Conservation (phyloP, 2,113 vertebrate species). For the Petromus typicus region DNA sequence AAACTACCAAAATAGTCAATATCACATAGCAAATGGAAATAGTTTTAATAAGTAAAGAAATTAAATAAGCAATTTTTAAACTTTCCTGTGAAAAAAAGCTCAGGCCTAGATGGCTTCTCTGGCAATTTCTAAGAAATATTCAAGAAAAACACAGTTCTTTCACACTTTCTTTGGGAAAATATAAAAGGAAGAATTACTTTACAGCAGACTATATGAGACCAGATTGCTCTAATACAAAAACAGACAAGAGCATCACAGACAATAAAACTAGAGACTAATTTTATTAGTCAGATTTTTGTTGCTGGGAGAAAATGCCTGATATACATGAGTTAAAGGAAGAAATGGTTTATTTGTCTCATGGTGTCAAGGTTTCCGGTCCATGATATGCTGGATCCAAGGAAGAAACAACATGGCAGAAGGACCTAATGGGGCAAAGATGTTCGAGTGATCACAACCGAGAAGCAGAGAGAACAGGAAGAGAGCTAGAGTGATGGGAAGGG, state of each 20-base stretch:
- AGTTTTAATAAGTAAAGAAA: background rate
- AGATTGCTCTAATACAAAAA: background rate
- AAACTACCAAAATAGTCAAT: background rate
- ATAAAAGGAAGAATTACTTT: background rate
- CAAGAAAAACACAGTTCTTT: background rate
- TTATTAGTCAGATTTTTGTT: background rate
- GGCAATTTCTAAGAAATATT: background rate
- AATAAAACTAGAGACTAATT: background rate
- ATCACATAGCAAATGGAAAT: background rate
- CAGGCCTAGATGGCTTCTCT: background rate
- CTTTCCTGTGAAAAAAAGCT: background rate
- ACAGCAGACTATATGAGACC: background rate
- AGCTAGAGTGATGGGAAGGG: background rate
- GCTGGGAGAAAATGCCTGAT: background rate
- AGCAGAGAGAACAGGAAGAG: background rate
- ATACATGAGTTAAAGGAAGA: background rate
- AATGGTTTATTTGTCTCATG: background rate
- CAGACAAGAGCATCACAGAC: background rate
- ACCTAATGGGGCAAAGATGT: background rate
- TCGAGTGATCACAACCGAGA: background rate
- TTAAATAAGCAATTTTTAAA: background rate
- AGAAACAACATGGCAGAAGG: background rate
- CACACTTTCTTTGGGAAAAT: background rate
- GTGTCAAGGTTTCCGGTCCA: background rate
- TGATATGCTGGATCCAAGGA: background rate